phyloP scores from a whole-genome alignment of 2,113 vertebrate genomes.

The Plestiodon gilberti region DNA sequence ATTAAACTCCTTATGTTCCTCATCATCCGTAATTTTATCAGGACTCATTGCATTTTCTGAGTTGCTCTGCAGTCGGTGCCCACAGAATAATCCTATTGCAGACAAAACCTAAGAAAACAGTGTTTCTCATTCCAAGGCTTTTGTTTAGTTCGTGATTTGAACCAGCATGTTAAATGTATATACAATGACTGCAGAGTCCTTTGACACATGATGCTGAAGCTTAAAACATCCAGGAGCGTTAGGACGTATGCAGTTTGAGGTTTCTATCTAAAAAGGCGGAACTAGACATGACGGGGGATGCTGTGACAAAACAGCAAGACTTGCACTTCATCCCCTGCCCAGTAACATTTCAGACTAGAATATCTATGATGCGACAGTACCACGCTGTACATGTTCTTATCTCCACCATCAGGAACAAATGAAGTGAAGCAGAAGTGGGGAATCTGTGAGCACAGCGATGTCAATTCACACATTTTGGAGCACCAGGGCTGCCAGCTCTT shows the following conservation, averaged over 20 bases:
- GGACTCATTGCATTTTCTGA: slow-evolving; percentile 52
- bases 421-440: too few species aligned
- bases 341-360: too few species aligned
- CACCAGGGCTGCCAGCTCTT: too few species aligned
- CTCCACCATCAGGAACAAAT: too few species aligned
- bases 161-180: slow-evolving; percentile 44
- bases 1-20: slow-evolving; percentile 54
- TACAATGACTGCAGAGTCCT: slow-evolving; percentile 60
- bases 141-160: slow-evolving; percentile 55
- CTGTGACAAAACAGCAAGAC: not conserved
- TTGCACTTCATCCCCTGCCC: not conserved
- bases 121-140: slow-evolving; percentile 22
- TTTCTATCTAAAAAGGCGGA: slow-evolving; percentile 11
- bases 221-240: slow-evolving; percentile 55
- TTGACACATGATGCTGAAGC: slow-evolving; percentile 53
- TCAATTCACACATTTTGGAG: too few species aligned
- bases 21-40: slow-evolving; percentile 62
- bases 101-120: slow-evolving; percentile 38
- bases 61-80: slow-evolving; percentile 46
- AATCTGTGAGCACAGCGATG: too few species aligned
- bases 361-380: too few species aligned
- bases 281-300: not conserved
- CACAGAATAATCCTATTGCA: slow-evolving; percentile 36
- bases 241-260: slow-evolving; percentile 37
- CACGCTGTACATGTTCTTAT: too few species aligned